phyloP scores from a whole-genome alignment of 2,797 vertebrate genomes.

The Cygnus olor region DNA sequence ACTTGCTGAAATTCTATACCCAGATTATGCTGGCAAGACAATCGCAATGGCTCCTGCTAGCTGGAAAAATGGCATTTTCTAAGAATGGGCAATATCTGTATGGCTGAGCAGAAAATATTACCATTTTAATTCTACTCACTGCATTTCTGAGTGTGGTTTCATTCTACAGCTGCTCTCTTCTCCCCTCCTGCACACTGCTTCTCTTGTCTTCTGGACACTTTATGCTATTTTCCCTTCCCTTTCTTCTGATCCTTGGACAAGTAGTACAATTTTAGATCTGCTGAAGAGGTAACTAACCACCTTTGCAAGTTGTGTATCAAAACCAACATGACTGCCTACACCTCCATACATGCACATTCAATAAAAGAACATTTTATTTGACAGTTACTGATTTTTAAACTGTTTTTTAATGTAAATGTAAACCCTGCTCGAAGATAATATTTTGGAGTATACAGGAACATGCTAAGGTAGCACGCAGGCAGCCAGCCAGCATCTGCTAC shows the following conservation, averaged over 20 bases:
- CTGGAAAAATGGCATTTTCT: fast-evolving
- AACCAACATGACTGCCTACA: not conserved
- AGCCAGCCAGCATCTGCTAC: not conserved
- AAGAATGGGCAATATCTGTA: not conserved
- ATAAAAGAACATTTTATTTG: not conserved
- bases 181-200: not conserved
- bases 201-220: too few species aligned
- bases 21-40: not conserved
- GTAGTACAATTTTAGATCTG: not conserved
- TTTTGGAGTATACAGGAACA: not conserved
- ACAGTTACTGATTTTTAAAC: not conserved
- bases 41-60: not conserved
- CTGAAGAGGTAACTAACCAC: not conserved
- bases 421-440: not conserved
- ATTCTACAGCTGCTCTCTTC: not conserved
- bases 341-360: not conserved
- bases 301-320: not conserved
- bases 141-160: not conserved
- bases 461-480: not conserved
- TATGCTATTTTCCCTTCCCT: not conserved
- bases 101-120: not conserved
- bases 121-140: not conserved
- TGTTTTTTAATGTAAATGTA: not conserved
- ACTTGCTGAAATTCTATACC: not conserved
- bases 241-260: not conserved